phyloP scores from a whole-genome alignment of 2,113 vertebrate genomes.

The Psilopogon haemacephalus region DNA sequence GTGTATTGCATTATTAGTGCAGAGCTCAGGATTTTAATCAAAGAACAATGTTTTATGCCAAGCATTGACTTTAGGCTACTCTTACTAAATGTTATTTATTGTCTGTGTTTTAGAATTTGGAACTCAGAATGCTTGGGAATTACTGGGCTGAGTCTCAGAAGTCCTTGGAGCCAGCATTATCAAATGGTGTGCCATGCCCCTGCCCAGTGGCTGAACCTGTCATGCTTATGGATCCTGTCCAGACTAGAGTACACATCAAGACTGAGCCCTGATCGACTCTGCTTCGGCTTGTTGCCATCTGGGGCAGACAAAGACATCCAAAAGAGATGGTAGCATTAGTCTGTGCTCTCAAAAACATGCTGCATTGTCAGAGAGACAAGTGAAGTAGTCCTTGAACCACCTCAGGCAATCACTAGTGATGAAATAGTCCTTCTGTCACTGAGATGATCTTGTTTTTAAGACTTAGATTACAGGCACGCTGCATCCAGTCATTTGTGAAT shows the following conservation, averaged over 20 bases:
- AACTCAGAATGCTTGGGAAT: not conserved
- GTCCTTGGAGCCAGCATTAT: not conserved
- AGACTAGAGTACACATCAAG: not conserved
- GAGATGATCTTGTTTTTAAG: not conserved
- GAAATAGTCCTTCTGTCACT: not conserved
- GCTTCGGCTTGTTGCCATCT: not conserved
- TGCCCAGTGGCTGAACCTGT: not conserved
- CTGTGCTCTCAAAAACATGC: not conserved
- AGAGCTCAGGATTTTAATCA: not conserved
- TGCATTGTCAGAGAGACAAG: accelerated
- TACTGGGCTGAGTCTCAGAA: not conserved
- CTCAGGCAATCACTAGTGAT: not conserved
- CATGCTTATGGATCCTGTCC: not conserved
- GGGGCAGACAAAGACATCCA: not conserved
- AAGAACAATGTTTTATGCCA: not conserved
- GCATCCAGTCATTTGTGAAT: not conserved
- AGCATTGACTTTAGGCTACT: not conserved
- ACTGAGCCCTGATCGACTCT: not conserved
- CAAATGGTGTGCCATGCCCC: not conserved
- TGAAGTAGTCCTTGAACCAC: not conserved
- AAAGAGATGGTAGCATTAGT: not conserved
- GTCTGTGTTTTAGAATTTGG: not conserved
- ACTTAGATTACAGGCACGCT: accelerated
- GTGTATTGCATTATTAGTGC: not conserved
- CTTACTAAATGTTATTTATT: not conserved